Evolutionary conservation across 2,797 vertebrate species (phyloP).

Genomic region (Taenioides sp.): DNA sequence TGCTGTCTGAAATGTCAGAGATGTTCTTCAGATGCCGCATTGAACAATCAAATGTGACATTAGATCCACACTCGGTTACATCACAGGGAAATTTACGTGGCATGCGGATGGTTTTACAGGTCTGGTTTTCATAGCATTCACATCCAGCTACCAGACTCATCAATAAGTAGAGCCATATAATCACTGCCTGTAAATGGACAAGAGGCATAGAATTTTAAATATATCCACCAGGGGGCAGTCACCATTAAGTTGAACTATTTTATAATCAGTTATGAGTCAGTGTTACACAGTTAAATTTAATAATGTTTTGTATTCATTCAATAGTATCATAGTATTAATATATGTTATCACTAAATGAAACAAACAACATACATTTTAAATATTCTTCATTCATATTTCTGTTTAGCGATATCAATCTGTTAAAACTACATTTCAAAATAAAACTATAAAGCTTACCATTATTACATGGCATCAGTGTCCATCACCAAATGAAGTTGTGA

Average conservation of each 20-base stretch:
- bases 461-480: not conserved
- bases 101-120: conserved; percentile 66
- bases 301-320: not conserved
- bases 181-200: conserved; percentile 54
- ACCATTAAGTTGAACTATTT: not conserved
- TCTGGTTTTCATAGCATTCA: conserved; percentile 59
- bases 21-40: conserved; percentile 67
- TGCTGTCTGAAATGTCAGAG: conserved; percentile 79
- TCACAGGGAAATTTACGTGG: conserved; percentile 85
- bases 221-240: conserved; percentile 48
- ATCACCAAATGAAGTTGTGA: not conserved
- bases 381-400: not conserved
- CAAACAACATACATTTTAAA: not conserved
- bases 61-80: conserved; percentile 48
- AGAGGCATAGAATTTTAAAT: conserved; percentile 14
- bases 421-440: not conserved
- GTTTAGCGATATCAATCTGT: not conserved
- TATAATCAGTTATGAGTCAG: not conserved
- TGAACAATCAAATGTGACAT: conserved; percentile 80
- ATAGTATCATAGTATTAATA: too few species aligned
- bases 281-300: not conserved
- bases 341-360: not conserved
- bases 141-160: conserved; percentile 42
- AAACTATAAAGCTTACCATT: not conserved
- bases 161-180: conserved; percentile 54